Base-by-base conservation (phyloP, 2,888 invertebrate species). In the Pandemis corylana region DNA sequence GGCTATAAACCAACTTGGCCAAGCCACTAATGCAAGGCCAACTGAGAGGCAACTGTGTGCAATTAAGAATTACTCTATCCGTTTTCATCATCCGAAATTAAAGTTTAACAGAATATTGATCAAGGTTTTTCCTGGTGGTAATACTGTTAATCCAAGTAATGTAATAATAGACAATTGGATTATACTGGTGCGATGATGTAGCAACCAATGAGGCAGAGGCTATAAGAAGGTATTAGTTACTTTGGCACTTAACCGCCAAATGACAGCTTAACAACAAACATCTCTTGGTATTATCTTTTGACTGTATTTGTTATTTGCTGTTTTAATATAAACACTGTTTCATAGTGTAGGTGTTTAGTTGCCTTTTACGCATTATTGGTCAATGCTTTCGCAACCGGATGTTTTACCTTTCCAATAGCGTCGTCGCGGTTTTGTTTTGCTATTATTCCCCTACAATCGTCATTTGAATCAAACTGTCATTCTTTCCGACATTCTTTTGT, bases 291-390 rank as follows among this genome's bases (percentile, higher is more conserved):
- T 76, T 71, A 71, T 69, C 63, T 65, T 20, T 53, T 56, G 66
- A 53, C 49, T 56, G 51, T 73, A 72, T 46, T 46, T 12, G 66
- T 71, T 75, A 71, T 74, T 75, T 70, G 20, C 71, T 36, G 61
- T 20, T 63, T 76, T 70, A 36, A 36, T 49, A 77, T 69, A 73
- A 77, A 74, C 72, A 66, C 72, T 69, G 76, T 74, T 80, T 64
- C 74, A 76, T 20, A 9, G 76, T 78, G 78, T 78, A 28, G 75
- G 70, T 76, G 78, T 78, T 73, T 77, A 76, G 75, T 77, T 78
- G 77, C 87, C 83, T 81, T 89, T 82, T 82, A 88, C 87, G 92
- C 87, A 90, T 87, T 83, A 92, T 90, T 87, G 86, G 80, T 74
- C 81, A 77, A 81, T 82, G 75, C 84, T 88, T 87, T 89, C 86